Evolutionary conservation across 2,797 vertebrate species (phyloP).

Genomic region (Phrynocephalus forsythii): DNA sequence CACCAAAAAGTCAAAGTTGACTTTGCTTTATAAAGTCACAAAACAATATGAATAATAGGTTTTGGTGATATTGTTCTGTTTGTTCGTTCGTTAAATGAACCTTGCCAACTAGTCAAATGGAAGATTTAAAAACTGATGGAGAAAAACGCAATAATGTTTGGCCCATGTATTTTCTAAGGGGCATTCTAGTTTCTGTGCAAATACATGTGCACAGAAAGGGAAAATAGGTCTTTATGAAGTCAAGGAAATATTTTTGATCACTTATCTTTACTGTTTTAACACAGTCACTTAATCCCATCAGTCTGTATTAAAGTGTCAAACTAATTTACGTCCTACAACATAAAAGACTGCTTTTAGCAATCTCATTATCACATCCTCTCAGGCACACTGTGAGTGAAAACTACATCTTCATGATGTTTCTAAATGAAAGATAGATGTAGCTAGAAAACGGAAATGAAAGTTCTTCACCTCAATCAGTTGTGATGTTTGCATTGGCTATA

Average conservation of each 20-base stretch:
- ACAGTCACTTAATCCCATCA: conserved; percentile 28
- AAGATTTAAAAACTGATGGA: conserved; percentile 38
- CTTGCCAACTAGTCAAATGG: conserved; percentile 22
- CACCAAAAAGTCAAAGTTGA: conserved; percentile 26
- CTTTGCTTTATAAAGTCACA: conserved; percentile 16
- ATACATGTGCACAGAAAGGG: not conserved
- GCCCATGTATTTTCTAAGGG: conserved; percentile 2
- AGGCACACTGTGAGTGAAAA: conserved; percentile 19
- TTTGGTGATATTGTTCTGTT: not conserved
- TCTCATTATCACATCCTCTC: conserved; percentile 45
- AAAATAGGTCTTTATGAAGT: not conserved
- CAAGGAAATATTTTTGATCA: not conserved
- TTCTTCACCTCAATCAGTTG: not conserved
- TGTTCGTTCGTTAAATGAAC: not conserved
- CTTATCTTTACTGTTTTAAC: not conserved
- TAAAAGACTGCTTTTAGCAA: conserved; percentile 36
- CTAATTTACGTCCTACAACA: conserved; percentile 31
- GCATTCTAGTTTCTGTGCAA: not conserved
- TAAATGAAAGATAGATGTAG: conserved; percentile 33
- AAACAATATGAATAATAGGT: conserved; percentile 34
- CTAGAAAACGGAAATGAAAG: conserved; percentile 21
- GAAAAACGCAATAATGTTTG: conserved; percentile 24
- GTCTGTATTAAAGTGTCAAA: conserved; percentile 6
- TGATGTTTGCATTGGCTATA: conserved; percentile 4
- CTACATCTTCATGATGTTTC: conserved; percentile 18